A percentile compares a stretch with the other conserved stretches of the same genome.
Conservation (phyloP, 92 coral and sea anemone genomes). For the Ricordea florida region DNA sequence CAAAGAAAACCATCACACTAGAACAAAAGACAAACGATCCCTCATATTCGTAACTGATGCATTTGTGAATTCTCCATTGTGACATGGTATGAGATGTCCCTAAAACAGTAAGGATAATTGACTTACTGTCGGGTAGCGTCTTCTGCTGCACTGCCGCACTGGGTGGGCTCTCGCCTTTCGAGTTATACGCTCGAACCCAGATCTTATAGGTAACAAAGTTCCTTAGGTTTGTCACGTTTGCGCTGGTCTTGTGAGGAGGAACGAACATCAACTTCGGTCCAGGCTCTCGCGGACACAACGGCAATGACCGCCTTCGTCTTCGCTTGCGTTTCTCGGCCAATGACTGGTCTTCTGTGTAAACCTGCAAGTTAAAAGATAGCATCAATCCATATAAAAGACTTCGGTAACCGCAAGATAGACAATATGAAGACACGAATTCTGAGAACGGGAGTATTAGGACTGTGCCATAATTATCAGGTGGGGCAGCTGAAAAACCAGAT, state of each 20-base stretch:
- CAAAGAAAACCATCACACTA: too few species aligned
- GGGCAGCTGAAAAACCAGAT: too few species aligned
- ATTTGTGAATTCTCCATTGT: too few species aligned
- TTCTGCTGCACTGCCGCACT: conserved; percentile 49
- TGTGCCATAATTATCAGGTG: too few species aligned
- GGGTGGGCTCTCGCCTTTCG: conserved; percentile 84
- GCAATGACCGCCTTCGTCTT: conserved; percentile 55
- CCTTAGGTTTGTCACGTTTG: conserved; percentile 76
- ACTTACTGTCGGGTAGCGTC: conserved; percentile 85
- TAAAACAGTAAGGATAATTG: neutral
- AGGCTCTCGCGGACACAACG: conserved; percentile 52
- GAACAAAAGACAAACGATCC: too few species aligned
- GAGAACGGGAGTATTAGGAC: too few species aligned
- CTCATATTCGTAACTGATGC: too few species aligned
- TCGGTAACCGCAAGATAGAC: too few species aligned
- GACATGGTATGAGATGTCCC: too few species aligned
- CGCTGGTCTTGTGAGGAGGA: conserved; percentile 77
- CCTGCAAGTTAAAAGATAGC: too few species aligned
- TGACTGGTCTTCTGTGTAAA: conserved; percentile 48
- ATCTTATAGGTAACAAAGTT: conserved; percentile 76
- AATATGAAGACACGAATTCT: too few species aligned
- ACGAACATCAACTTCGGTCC: conserved; percentile 79
- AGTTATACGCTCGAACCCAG: conserved; percentile 81
- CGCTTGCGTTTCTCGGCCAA: conserved; percentile 21
- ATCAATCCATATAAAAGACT: too few species aligned